phyloP scores from a whole-genome alignment of 2,113 vertebrate species.

The Osmerus mordax region DNA sequence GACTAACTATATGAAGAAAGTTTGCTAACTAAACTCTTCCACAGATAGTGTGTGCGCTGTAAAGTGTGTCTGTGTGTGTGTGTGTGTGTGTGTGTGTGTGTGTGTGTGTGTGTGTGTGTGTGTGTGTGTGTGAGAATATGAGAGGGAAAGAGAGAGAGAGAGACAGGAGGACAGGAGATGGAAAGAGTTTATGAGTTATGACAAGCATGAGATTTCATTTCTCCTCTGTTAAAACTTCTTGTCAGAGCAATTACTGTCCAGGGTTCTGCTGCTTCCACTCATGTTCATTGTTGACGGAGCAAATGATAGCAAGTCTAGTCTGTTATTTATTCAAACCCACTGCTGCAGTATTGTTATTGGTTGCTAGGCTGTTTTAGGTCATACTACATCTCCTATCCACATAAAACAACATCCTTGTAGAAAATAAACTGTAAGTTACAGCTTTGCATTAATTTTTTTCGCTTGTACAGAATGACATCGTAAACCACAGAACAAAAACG shows the following conservation, averaged over 20 bases:
- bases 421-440: too few relatives aligned
- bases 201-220: conserved; percentile 44
- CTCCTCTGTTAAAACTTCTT: conserved; percentile 22
- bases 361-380: not conserved
- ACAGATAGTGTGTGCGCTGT: not conserved
- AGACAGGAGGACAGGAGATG: not conserved
- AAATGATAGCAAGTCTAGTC: not conserved
- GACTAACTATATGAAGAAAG: conserved; percentile 1
- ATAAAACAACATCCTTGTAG: too few relatives aligned
- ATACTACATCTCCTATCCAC: too few relatives aligned
- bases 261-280: not conserved
- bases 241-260: conserved; percentile 40
- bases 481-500: too few relatives aligned
- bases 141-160: not conserved
- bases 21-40: not conserved
- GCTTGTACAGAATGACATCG: too few relatives aligned
- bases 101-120: conserved; percentile 4
- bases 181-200: conserved; percentile 32
- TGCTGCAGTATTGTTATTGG: not conserved
- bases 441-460: too few relatives aligned
- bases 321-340: conserved; percentile 2
- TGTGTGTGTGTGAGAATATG: not conserved
- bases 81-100: too few relatives aligned
- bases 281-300: conserved; percentile 5
- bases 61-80: not conserved